Conservation (phyloP, 2,888 invertebrate species). For the Chydorus sphaericus region DNA sequence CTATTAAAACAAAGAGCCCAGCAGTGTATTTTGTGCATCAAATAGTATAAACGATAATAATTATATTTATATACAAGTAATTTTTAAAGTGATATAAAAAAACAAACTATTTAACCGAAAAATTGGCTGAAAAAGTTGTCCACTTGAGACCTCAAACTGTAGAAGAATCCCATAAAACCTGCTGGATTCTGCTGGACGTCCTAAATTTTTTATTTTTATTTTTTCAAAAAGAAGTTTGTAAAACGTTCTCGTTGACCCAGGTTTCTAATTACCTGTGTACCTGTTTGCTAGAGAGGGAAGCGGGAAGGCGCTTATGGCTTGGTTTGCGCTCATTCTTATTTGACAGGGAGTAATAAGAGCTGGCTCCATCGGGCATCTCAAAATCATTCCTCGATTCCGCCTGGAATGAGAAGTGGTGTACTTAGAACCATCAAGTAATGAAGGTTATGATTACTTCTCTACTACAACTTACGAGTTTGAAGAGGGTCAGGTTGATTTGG, state of each 20-base stretch:
- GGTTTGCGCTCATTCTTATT: neutral
- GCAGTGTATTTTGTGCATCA: too few species aligned
- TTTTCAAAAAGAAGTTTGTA: neutral
- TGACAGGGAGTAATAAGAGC: neutral
- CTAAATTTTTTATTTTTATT: too few species aligned
- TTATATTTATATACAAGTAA: too few species aligned
- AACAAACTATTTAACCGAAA: neutral
- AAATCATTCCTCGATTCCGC: neutral
- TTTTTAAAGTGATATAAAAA: too few species aligned
- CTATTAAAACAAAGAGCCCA: too few species aligned
- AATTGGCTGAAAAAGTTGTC: slow-evolving; percentile 1
- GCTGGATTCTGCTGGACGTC: neutral
- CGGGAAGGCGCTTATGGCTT: neutral
- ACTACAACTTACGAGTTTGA: neutral
- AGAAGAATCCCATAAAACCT: neutral
- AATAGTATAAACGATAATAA: too few species aligned
- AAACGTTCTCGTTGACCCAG: neutral
- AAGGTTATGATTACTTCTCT: neutral
- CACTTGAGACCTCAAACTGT: slow-evolving; percentile 4
- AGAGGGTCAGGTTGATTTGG: slow-evolving; percentile 60
- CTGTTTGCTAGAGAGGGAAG: neutral
- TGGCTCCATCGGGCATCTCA: neutral
- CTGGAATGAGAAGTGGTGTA: neutral
- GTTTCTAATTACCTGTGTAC: neutral
- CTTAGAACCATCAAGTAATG: neutral